phyloP scores from a whole-genome alignment of 2,888 invertebrate genomes.

The Ormyrus thymus region DNA sequence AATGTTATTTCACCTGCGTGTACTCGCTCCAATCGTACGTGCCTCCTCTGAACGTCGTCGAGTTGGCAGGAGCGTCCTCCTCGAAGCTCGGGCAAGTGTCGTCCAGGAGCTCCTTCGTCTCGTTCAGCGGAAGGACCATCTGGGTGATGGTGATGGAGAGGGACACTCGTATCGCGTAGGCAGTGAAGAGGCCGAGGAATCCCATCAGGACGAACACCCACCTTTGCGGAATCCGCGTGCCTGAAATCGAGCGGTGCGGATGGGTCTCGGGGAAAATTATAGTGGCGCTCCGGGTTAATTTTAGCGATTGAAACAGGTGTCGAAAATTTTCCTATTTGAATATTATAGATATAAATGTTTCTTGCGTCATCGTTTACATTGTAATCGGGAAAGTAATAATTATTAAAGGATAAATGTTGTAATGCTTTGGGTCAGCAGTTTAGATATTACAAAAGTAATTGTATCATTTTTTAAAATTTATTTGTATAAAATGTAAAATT shows the following conservation, averaged over 20 bases:
- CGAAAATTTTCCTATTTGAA: too few species aligned
- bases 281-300: too few species aligned
- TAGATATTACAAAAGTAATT: too few species aligned
- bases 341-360: too few species aligned
- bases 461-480: too few species aligned
- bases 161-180: slow-evolving; percentile 85
- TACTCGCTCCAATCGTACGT: slow-evolving; percentile 58
- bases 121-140: slow-evolving; percentile 72
- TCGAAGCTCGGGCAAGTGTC: slow-evolving; percentile 37
- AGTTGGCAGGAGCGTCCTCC: neutral
- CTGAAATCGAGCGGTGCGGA: slow-evolving; percentile 15
- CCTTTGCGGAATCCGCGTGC: slow-evolving; percentile 65
- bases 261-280: too few species aligned
- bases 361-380: too few species aligned
- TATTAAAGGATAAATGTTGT: too few species aligned
- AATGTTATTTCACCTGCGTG: slow-evolving; percentile 55
- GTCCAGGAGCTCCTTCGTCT: slow-evolving; percentile 14
- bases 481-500: too few species aligned
- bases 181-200: slow-evolving; percentile 82
- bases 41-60: slow-evolving; percentile 23
- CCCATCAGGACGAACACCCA: slow-evolving; percentile 79
- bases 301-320: too few species aligned
- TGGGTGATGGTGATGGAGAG: slow-evolving; percentile 84
- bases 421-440: too few species aligned
- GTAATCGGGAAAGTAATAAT: too few species aligned